These are phyloP conservation scores for Galagoides demidoff DNA, from an alignment of 2,797 vertebrate genomes.

Conservation along the genomic window DNA sequence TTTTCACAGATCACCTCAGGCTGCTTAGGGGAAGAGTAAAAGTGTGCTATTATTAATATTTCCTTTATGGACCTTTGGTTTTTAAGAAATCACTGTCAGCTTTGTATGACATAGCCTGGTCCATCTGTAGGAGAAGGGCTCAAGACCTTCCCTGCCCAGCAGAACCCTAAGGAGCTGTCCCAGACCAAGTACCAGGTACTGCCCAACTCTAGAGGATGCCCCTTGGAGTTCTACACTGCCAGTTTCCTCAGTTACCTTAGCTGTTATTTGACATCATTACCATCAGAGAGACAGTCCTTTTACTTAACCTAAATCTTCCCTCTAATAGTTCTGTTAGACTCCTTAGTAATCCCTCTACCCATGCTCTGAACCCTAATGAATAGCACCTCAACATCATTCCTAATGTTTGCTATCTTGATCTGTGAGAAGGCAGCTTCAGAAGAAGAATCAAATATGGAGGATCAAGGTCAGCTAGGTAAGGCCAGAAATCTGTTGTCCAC, in stretches of 20 bases:
- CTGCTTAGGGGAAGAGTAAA: neutral
- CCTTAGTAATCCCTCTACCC: neutral
- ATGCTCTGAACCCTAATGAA: neutral
- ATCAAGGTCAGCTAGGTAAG: neutral
- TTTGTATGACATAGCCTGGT: constrained; percentile 15
- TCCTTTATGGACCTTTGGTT: neutral
- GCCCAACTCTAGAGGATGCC: neutral
- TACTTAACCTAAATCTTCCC: neutral
- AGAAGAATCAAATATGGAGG: neutral
- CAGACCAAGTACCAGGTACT: neutral
- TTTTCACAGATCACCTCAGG: no score
- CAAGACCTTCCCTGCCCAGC: neutral
- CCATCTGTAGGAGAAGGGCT: neutral
- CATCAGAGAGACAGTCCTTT: constrained; percentile 2
- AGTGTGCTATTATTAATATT: neutral
- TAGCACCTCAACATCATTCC: neutral
- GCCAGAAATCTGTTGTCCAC: neutral
- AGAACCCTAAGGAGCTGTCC: neutral
- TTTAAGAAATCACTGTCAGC: neutral
- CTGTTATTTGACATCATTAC: neutral
- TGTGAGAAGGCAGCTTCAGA: neutral
- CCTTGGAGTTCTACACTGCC: neutral
- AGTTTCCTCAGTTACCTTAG: neutral
- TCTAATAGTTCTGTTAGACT: neutral
- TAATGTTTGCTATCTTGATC: neutral